phyloP scores from a whole-genome alignment of 1,140 invertebrate genomes.

The Cyphomyrmex costatus region DNA sequence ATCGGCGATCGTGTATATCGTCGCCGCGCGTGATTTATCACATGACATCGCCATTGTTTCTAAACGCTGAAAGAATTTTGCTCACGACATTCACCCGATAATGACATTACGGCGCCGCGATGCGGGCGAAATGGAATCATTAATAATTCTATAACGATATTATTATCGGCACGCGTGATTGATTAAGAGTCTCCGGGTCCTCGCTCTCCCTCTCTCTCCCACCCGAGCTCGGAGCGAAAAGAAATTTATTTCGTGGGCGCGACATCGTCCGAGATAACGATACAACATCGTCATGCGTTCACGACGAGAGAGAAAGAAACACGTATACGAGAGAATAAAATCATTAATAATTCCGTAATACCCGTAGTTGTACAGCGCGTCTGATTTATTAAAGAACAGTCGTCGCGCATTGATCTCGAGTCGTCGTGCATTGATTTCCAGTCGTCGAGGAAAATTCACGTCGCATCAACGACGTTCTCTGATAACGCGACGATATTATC shows the following conservation, averaged over 20 bases:
- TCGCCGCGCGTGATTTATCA: constrained; percentile 41
- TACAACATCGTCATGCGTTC: constrained; percentile 45
- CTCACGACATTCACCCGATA: constrained; percentile 40
- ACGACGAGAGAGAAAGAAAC: constrained; percentile 5
- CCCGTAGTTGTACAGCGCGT: not conserved
- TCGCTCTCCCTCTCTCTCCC: constrained; percentile 12
- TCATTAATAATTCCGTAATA: constrained; percentile 59
- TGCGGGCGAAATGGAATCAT: constrained; percentile 45
- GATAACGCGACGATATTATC: constrained; percentile 42
- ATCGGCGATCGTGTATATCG: not conserved
- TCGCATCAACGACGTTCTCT: not conserved
- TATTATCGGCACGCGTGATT: constrained; percentile 59
- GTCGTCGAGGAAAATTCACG: constrained; percentile 28
- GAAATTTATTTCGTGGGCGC: constrained; percentile 51
- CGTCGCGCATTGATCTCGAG: constrained; percentile 31
- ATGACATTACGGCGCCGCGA: constrained; percentile 42
- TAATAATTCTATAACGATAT: constrained; percentile 59
- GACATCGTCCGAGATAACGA: constrained; percentile 39
- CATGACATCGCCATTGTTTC: constrained; percentile 35
- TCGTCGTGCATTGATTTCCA: constrained; percentile 32
- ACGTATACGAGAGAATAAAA: constrained; percentile 17
- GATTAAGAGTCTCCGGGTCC: constrained; percentile 20
- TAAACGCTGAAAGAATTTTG: constrained; percentile 36
- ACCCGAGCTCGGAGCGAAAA: constrained; percentile 1
- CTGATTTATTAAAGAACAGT: constrained; percentile 41